Evolutionary conservation across 2,888 invertebrate genomes (phyloP).

Genomic region (Helobdella robusta): DNA sequence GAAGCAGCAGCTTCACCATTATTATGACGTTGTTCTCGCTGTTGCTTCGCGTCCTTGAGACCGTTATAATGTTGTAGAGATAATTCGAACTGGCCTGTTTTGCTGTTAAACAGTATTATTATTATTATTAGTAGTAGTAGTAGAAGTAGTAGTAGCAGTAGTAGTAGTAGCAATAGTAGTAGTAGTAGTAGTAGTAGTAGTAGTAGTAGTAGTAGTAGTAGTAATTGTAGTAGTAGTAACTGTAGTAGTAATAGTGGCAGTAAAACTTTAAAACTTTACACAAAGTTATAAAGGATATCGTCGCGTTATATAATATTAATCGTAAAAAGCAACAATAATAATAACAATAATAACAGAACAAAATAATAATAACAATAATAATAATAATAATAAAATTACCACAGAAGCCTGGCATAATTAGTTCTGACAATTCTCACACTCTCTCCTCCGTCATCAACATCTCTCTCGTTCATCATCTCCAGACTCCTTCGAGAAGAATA

Average conservation of each 20-base stretch:
- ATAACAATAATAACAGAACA: neutral
- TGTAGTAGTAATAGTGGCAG: too few relatives aligned
- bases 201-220: slow-evolving; percentile 3
- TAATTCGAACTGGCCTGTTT: neutral
- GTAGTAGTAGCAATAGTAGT: slow-evolving; percentile 18
- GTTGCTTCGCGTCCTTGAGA: too few relatives aligned
- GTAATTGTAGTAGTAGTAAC: too few relatives aligned
- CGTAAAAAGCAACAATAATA: too few relatives aligned
- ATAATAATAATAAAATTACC: neutral
- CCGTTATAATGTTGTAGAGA: neutral
- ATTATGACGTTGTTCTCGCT: too few relatives aligned
- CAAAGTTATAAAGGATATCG: too few relatives aligned
- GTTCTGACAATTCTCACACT: neutral
- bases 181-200: neutral
- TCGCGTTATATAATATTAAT: too few relatives aligned
- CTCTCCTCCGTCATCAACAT: neutral
- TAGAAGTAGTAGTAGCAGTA: slow-evolving; percentile 5
- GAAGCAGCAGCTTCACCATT: slow-evolving; percentile 8
- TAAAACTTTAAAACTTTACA: too few relatives aligned
- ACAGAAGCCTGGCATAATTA: slow-evolving; percentile 4
- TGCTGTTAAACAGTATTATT: neutral
- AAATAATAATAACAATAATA: neutral
- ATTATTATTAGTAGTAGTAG: slow-evolving; percentile 20
- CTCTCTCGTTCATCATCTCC: neutral
- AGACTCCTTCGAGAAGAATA: neutral